These are phyloP conservation scores for Uloborus plumipes DNA, from an alignment of 2,888 invertebrate species.

Conservation along the genomic window DNA sequence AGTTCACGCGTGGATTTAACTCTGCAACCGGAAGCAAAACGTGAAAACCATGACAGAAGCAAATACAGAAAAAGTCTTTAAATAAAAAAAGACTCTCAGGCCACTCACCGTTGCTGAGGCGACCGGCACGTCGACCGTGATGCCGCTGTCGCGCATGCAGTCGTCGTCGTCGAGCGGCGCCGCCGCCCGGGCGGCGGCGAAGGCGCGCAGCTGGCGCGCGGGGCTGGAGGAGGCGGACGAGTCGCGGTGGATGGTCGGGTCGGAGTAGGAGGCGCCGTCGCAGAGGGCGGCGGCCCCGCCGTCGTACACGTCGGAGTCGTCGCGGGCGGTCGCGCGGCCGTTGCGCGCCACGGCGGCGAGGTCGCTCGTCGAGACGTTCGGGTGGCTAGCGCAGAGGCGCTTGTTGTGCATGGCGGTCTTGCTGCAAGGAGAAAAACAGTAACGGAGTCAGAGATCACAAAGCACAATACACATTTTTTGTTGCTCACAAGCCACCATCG, in stretches of 20 bases:
- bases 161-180: constrained; percentile 36
- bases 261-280: constrained; percentile 41
- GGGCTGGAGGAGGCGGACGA: constrained; percentile 48
- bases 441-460: too few species aligned
- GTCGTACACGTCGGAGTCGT: constrained; percentile 11
- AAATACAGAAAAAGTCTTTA: too few species aligned
- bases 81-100: too few species aligned
- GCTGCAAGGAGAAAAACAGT: constrained; percentile 14
- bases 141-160: constrained; percentile 50
- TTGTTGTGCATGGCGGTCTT: constrained; percentile 52
- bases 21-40: too few species aligned
- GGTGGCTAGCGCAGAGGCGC: constrained; percentile 66
- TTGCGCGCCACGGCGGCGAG: constrained; percentile 53
- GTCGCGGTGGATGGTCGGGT: constrained; percentile 58
- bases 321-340: constrained; percentile 16
- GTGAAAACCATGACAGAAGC: too few species aligned
- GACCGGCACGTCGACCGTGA: constrained; percentile 35
- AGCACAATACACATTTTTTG: too few species aligned
- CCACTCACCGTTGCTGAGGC: constrained; percentile 10
- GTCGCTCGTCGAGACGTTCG: constrained; percentile 66
- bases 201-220: constrained; percentile 1
- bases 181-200: background rate
- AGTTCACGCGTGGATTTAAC: too few species aligned
- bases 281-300: constrained; percentile 15
- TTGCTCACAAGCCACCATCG: too few species aligned